These are phyloP conservation scores for Carapus acus DNA, from an alignment of 2,797 vertebrate genomes.

Conservation along the genomic window DNA sequence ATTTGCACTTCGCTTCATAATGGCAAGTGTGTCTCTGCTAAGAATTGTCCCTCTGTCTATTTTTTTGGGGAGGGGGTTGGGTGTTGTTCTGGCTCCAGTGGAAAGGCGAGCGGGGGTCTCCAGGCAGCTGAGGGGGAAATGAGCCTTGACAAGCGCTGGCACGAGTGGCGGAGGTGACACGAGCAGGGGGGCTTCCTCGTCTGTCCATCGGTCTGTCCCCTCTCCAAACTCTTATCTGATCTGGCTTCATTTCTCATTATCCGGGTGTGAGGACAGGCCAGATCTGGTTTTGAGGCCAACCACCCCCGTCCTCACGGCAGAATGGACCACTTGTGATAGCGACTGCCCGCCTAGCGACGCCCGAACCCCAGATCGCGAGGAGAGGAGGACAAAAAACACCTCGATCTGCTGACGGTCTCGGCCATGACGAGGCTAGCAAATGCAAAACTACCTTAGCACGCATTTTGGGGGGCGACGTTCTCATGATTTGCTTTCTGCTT, in stretches of 20 bases:
- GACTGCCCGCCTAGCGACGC: constrained; percentile 40
- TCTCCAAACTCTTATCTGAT: constrained; percentile 71
- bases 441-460: too few species aligned
- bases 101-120: constrained; percentile 64
- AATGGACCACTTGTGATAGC: constrained; percentile 51
- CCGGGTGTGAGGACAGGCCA: constrained; percentile 48
- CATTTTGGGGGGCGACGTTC: too few species aligned
- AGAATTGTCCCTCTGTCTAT: constrained; percentile 65
- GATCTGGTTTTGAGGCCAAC: constrained; percentile 30
- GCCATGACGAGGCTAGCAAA: too few species aligned
- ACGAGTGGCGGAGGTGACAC: constrained; percentile 62
- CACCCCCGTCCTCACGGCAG: constrained; percentile 26
- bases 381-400: constrained; percentile 40
- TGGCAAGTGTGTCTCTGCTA: constrained; percentile 30
- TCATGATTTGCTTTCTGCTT: too few species aligned
- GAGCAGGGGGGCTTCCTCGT: constrained; percentile 61
- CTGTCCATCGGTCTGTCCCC: constrained; percentile 45
- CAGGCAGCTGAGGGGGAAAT: constrained; percentile 67
- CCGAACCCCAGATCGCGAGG: constrained; percentile 43
- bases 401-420: constrained; percentile 31
- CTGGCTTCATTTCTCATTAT: constrained; percentile 70
- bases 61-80: constrained; percentile 13
- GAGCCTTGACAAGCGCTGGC: constrained; percentile 62
- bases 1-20: constrained; percentile 41
- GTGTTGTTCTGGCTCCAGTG: constrained; percentile 54